Base-by-base conservation (phyloP, 2,888 invertebrate genomes). In the Sylvicola fuscatus region DNA sequence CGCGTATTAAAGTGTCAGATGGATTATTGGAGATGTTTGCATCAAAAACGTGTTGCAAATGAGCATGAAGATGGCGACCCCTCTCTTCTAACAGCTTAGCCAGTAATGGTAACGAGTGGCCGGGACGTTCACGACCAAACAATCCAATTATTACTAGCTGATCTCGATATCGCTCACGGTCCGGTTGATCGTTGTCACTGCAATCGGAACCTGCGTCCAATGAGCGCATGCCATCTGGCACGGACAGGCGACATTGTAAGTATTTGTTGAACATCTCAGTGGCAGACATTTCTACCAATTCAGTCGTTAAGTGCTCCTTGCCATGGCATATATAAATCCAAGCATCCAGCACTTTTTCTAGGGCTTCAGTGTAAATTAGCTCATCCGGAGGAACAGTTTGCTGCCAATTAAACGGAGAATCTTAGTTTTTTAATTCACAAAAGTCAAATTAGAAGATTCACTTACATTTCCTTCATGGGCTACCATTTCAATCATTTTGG, bases 201-300 rank as follows among this genome's bases (percentile, higher is more conserved):
- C 53, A 56, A 29, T 60, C 56, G 14, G 53, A 47, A 17, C 60
- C 56, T 17, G 51, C 51, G 5, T 48, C 49, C 14, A 14, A 13
- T 11, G 14, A 8, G 13, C 39, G 36, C 12, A 36, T 14, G 6
- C 60, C 89, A 51, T 84, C 79, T 1, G 89, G 89, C 1, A 83
- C 74, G 6, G 79, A 74, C 40, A 90, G 58, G 53, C 86, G 77
- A 47, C 74, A 76, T 47, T 77, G 73, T 32, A 89, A 56, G 51
- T 83, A 89, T 3, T 72, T 72, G 52, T 81, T 77, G 51, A 87
- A 84, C 41, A 87, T 71, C 52, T 70, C 60, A 10, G 56, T 52
- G 5, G 61, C 60, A 29, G 51, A 46, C 33, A 54, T 46, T 36
- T 51, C 43, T 26, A 50, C 45, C 41, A 60, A 52, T 34, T 60